A percentile compares a stretch with the other conserved stretches of the same genome.
Conservation (phyloP, 1,140 invertebrate genomes). For the Ladona fulva region DNA sequence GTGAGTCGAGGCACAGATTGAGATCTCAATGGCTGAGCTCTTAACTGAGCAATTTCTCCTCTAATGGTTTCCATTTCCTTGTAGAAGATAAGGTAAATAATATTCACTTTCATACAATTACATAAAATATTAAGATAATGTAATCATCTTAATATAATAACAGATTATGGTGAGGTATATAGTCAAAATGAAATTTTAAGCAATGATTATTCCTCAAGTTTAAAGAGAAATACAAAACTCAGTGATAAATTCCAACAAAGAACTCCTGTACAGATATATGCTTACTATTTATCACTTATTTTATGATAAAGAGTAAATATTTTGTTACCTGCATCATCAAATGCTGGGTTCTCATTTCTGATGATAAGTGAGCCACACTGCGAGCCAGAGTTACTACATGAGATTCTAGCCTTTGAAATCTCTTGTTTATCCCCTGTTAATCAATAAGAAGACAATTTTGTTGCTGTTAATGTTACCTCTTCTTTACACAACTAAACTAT, state of each 20-base stretch:
- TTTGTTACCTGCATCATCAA: constrained; percentile 60
- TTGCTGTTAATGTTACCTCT: too few species aligned
- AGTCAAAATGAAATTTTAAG: too few species aligned
- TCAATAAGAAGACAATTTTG: too few species aligned
- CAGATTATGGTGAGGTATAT: too few species aligned
- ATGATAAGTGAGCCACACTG: constrained; percentile 85
- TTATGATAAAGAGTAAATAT: constrained; percentile 15
- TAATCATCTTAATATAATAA: too few species aligned
- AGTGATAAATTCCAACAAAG: too few species aligned
- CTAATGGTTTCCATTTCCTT: constrained; percentile 81
- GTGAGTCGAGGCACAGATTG: constrained; percentile 38
- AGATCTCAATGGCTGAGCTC: constrained; percentile 49
- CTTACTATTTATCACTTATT: background rate
- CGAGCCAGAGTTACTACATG: constrained; percentile 85
- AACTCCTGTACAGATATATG: too few species aligned
- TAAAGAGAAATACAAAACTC: background rate
- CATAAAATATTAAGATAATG: too few species aligned
- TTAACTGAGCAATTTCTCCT: constrained; percentile 68
- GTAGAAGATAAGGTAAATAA: too few species aligned
- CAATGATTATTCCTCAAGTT: too few species aligned
- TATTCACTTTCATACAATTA: too few species aligned
- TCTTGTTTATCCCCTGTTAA: constrained; percentile 67
- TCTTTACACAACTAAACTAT: too few species aligned
- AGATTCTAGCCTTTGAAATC: constrained; percentile 82
- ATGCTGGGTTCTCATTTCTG: constrained; percentile 85